A percentile compares a stretch with the other conserved stretches of the same genome.
Conservation (phyloP, 2,113 vertebrate species). For the Anoura caudifer region DNA sequence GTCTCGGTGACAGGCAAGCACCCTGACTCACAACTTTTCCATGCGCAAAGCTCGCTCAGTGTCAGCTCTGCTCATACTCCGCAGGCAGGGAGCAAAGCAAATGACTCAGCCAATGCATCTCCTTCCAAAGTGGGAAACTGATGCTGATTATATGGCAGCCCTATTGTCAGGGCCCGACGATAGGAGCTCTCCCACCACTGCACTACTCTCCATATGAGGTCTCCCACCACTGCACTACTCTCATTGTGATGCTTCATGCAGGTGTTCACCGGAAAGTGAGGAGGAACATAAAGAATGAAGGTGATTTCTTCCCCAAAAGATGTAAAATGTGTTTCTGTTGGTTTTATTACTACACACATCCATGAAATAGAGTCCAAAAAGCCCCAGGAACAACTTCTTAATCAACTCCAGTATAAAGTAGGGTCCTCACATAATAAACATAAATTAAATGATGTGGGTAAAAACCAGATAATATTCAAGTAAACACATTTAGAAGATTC, state of each 20-base stretch:
- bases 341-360: not conserved
- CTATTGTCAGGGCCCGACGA: too few relatives aligned
- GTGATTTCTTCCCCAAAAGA: not conserved
- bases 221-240: not conserved
- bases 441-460: not conserved
- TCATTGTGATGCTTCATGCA: not conserved
- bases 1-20: not conserved
- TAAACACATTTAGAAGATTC: not conserved
- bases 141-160: not conserved
- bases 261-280: not conserved
- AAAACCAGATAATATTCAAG: not conserved
- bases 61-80: not conserved
- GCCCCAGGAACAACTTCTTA: not conserved
- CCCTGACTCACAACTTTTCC: not conserved
- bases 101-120: not conserved
- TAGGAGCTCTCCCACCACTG: not conserved
- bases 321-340: not conserved
- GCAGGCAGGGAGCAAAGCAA: not conserved
- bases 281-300: not conserved
- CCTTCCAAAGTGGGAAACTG: not conserved
- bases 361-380: not conserved
- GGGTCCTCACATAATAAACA: not conserved
- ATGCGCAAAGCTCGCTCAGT: not conserved
- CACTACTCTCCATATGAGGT: not conserved
- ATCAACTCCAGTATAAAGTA: not conserved